Evolutionary conservation across 2,797 vertebrate species (phyloP).

Genomic region (Brachyrhaphis roseni): DNA sequence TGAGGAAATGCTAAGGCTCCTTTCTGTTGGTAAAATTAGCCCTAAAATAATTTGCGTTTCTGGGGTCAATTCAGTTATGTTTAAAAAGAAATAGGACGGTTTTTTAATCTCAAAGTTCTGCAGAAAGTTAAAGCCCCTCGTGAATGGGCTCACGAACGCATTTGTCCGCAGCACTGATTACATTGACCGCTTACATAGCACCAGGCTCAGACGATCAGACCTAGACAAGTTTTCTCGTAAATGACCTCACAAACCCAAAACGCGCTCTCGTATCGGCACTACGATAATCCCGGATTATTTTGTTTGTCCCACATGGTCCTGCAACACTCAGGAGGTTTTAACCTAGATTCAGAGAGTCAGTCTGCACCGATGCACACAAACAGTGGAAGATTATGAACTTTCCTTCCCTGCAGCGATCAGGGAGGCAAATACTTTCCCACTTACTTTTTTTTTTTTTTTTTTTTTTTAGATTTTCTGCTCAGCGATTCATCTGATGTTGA

Average conservation of each 20-base stretch:
- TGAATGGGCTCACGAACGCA: not conserved
- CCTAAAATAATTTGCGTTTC: not conserved
- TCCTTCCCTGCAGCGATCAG: not conserved
- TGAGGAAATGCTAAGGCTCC: not conserved
- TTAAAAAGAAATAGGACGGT: not conserved
- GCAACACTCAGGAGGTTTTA: conserved; percentile 15
- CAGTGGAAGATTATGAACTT: conserved; percentile 10
- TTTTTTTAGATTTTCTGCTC: not conserved
- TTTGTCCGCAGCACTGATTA: not conserved
- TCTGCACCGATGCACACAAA: conserved; percentile 20
- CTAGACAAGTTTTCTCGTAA: conserved; percentile 12
- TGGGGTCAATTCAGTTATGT: not conserved
- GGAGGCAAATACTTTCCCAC: conserved; percentile 11
- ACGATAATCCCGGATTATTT: conserved; percentile 24
- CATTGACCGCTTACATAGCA: not conserved
- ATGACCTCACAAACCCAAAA: conserved; percentile 36
- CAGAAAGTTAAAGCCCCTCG: not conserved
- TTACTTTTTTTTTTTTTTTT: not conserved
- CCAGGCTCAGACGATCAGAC: not conserved
- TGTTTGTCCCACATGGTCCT: conserved; percentile 15
- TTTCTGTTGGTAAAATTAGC: not conserved
- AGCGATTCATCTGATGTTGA: not conserved
- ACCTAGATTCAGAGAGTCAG: conserved; percentile 29
- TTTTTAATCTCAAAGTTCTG: not conserved
- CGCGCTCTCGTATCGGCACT: not conserved